phyloP scores from a whole-genome alignment of 2,797 vertebrate species.

The Typhlichthys eigenmanni region DNA sequence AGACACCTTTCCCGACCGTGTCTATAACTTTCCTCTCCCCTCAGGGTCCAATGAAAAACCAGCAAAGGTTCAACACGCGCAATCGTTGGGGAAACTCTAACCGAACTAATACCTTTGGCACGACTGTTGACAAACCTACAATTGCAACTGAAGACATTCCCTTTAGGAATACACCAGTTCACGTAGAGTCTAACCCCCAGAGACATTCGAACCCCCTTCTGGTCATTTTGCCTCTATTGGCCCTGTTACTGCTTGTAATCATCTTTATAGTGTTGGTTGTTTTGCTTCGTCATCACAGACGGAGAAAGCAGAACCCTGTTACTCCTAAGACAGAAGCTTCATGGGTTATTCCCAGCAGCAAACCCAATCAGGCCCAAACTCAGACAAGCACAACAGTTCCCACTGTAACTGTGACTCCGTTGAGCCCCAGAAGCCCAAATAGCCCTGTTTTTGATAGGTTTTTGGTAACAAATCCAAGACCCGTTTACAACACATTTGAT shows the following conservation, averaged over 20 bases:
- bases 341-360: slow-evolving; percentile 32
- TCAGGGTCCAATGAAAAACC: slow-evolving; percentile 64
- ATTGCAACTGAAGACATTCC: slow-evolving; percentile 55
- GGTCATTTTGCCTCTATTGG: slow-evolving; percentile 77
- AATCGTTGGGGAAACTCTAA: slow-evolving; percentile 76
- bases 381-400: slow-evolving; percentile 79
- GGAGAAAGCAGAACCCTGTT: slow-evolving; percentile 68
- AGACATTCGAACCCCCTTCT: slow-evolving; percentile 73
- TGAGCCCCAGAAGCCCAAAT: slow-evolving; percentile 63
- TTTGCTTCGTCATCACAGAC: slow-evolving; percentile 76
- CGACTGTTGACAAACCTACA: slow-evolving; percentile 63
- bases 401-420: slow-evolving; percentile 83
- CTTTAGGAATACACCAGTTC: slow-evolving; percentile 62
- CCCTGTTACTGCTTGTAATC: slow-evolving; percentile 77
- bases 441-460: slow-evolving; percentile 58
- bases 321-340: slow-evolving; percentile 41
- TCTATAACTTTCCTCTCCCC: slow-evolving; percentile 48
- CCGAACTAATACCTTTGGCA: slow-evolving; percentile 57
- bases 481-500: slow-evolving; percentile 36
- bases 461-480: slow-evolving; percentile 41
- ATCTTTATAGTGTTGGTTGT: slow-evolving; percentile 72
- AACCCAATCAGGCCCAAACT: slow-evolving; percentile 49
- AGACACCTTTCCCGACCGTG: slow-evolving; percentile 31
- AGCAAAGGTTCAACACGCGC: slow-evolving; percentile 66
- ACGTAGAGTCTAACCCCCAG: slow-evolving; percentile 68